Percentiles rank a stretch among this genome's conserved stretches.
These are phyloP conservation scores for Drosophila virilis DNA, from an alignment of 1,140 invertebrate genomes.

Conservation along the genomic window DNA sequence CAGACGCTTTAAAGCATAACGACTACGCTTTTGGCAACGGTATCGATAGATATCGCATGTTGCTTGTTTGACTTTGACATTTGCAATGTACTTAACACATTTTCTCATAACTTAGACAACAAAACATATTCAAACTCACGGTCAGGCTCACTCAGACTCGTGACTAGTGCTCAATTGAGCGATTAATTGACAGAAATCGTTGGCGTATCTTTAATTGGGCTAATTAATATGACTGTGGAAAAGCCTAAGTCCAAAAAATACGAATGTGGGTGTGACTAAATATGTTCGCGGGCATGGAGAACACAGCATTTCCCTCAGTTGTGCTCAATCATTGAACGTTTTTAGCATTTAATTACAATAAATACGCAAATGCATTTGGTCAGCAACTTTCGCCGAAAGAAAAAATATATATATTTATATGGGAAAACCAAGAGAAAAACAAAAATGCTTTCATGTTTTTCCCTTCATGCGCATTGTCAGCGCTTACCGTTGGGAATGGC, in stretches of 20 bases:
- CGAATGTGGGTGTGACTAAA: neutral
- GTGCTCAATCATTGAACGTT: constrained; percentile 2
- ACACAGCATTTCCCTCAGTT: neutral
- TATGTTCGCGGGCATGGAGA: neutral
- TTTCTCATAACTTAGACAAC: neutral
- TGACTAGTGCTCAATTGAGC: constrained; percentile 35
- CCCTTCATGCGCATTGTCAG: constrained; percentile 27
- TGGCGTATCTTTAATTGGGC: constrained; percentile 53
- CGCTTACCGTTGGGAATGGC: constrained; percentile 31
- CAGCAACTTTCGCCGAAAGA: constrained; percentile 32
- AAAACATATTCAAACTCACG: neutral
- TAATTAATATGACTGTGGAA: constrained; percentile 44
- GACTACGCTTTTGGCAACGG: neutral
- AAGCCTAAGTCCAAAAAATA: neutral
- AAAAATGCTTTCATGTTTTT: constrained; percentile 6
- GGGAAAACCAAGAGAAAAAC: constrained; percentile 1
- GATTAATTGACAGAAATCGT: constrained; percentile 39
- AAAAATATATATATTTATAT: neutral
- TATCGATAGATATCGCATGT: constrained; percentile 23
- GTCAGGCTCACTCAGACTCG: neutral
- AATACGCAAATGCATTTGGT: constrained; percentile 22
- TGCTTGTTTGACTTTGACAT: constrained; percentile 36
- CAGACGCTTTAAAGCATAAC: neutral
- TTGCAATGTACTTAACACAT: constrained; percentile 23
- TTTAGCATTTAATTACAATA: constrained; percentile 2